Evolutionary conservation across 2,888 invertebrate species (phyloP).

Genomic region (Drosophila phalerata): DNA sequence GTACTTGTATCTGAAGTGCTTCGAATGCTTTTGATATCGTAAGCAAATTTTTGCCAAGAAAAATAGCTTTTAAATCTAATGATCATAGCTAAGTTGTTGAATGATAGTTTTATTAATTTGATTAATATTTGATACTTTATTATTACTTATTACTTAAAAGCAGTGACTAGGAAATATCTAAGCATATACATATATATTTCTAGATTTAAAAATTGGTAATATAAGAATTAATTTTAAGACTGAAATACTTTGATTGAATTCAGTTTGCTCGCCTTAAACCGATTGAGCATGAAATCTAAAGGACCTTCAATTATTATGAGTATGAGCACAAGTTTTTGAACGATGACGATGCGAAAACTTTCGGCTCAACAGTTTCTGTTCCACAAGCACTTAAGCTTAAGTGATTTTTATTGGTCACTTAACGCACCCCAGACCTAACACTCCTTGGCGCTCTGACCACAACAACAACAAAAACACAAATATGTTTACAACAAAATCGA

Average conservation of each 20-base stretch:
- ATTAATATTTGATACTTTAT: too few species aligned
- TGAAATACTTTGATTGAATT: slow-evolving; percentile 19
- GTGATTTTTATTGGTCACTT: slow-evolving; percentile 83
- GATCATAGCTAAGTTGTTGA: neutral
- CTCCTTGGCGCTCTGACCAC: slow-evolving; percentile 43
- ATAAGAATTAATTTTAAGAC: neutral
- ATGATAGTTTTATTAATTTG: neutral
- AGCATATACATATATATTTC: neutral
- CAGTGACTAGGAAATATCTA: too few species aligned
- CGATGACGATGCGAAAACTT: slow-evolving; percentile 58
- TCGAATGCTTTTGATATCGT: slow-evolving; percentile 12
- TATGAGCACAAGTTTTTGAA: slow-evolving; percentile 52
- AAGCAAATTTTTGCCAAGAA: slow-evolving; percentile 17
- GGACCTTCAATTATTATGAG: slow-evolving; percentile 29
- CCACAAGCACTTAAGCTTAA: slow-evolving; percentile 75
- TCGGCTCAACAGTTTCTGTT: slow-evolving; percentile 64
- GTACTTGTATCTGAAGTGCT: slow-evolving; percentile 9
- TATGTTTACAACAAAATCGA: slow-evolving; percentile 66
- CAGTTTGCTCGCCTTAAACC: slow-evolving; percentile 5
- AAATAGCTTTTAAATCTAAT: neutral
- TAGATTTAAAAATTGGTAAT: neutral
- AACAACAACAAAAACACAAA: slow-evolving; percentile 14
- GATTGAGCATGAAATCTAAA: slow-evolving; percentile 30
- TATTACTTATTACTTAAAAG: too few species aligned
- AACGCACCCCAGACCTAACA: slow-evolving; percentile 49